Percentiles rank a stretch among this genome's conserved stretches.
Evolutionary conservation across 2,888 invertebrate genomes (phyloP).

Genomic region (Dryococelus australis): DNA sequence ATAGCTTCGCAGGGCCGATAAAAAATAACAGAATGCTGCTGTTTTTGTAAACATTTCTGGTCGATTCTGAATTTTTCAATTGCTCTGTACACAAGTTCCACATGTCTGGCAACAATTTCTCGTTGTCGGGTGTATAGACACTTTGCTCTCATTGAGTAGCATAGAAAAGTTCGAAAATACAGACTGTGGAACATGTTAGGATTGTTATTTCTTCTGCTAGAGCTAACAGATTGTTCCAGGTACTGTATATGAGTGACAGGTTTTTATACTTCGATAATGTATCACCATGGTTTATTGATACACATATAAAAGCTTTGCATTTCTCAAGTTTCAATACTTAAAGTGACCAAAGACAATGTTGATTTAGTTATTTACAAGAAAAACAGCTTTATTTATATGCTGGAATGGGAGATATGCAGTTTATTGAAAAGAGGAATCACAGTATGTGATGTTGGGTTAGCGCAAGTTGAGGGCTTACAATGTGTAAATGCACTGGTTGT

Average conservation of each 20-base stretch:
- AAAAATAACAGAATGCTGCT: conserved; percentile 29
- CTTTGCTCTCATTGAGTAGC: conserved; percentile 32
- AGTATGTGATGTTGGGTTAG: conserved; percentile 26
- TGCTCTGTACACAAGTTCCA: conserved; percentile 31
- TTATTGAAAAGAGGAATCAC: conserved; percentile 12
- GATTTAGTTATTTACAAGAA: conserved; percentile 23
- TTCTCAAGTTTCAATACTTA: conserved; percentile 24
- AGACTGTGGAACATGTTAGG: conserved; percentile 26
- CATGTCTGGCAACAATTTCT: conserved; percentile 26
- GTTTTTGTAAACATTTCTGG: conserved; percentile 18
- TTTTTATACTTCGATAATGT: conserved; percentile 27
- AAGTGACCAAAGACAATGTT: conserved; percentile 31
- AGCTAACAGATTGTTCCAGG: conserved; percentile 17
- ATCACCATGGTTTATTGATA: neutral
- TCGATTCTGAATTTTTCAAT: conserved; percentile 16
- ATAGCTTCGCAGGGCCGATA: neutral
- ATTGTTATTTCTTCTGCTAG: neutral
- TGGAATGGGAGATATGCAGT: conserved; percentile 12
- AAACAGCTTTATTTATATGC: conserved; percentile 23
- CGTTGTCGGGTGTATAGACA: conserved; percentile 13
- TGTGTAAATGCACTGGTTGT: neutral
- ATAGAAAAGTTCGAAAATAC: conserved; percentile 18
- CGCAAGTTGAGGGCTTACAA: conserved; percentile 11
- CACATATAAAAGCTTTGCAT: conserved; percentile 25
- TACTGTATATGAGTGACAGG: conserved; percentile 23